Evolutionary conservation across 2,797 vertebrate species (phyloP).

Genomic region (Acipenser ruthenus): DNA sequence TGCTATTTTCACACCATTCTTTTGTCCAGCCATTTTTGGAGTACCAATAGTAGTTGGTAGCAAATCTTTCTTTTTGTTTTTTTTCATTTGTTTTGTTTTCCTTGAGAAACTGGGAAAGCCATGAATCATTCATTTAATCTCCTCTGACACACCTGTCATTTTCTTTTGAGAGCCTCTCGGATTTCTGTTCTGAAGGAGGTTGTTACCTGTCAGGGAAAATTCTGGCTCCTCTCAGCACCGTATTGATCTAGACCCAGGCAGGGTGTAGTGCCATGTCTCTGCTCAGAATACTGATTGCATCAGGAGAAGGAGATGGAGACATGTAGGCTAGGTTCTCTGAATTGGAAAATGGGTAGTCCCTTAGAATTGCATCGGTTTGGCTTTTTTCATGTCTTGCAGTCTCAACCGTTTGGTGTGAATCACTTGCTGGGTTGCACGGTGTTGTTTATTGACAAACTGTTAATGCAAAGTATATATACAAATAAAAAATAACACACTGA

Average conservation of each 20-base stretch:
- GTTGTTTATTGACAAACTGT: background rate
- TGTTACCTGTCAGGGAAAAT: conserved; percentile 47
- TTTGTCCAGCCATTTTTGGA: too few relatives aligned
- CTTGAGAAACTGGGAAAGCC: conserved; percentile 27
- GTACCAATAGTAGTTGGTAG: too few relatives aligned
- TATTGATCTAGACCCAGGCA: conserved; percentile 5
- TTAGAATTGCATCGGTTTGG: background rate
- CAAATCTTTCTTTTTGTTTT: background rate
- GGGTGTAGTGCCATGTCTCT: background rate
- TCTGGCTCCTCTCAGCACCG: conserved; percentile 28
- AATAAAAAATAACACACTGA: background rate
- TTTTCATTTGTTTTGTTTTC: background rate
- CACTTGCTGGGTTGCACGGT: background rate
- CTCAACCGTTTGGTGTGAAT: background rate
- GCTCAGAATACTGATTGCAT: conserved; percentile 1
- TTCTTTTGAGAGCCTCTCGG: conserved; percentile 40
- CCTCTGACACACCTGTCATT: conserved; percentile 51
- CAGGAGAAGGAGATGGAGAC: background rate
- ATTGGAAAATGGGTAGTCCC: background rate
- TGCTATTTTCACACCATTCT: too few relatives aligned
- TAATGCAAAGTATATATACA: background rate
- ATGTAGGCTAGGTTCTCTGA: background rate
- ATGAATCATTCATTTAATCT: conserved; percentile 59
- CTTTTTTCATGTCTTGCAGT: background rate
- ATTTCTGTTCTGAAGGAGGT: conserved; percentile 51